phyloP scores from a whole-genome alignment of 2,888 invertebrate genomes.

The Callyntrura sp. region DNA sequence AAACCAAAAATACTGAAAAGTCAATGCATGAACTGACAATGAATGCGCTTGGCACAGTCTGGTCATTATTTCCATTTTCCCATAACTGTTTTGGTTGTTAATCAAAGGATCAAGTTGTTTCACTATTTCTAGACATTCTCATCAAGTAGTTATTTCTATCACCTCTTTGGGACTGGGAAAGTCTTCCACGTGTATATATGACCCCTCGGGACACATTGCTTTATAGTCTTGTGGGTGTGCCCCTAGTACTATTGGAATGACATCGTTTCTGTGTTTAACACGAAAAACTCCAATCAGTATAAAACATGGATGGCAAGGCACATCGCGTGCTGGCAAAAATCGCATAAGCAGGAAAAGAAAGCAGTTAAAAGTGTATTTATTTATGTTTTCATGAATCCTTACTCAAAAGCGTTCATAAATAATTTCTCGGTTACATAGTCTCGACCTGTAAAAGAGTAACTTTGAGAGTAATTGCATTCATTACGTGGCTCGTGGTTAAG shows the following conservation, averaged over 20 bases:
- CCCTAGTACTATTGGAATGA: constrained; percentile 82
- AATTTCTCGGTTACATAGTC: constrained; percentile 85
- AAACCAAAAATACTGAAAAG: too few relatives aligned
- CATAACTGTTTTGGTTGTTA: too few relatives aligned
- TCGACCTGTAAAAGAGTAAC: constrained; percentile 62
- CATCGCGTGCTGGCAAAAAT: too few relatives aligned
- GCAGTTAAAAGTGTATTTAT: neutral
- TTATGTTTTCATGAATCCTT: constrained; percentile 28
- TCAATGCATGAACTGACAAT: too few relatives aligned
- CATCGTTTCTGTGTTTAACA: constrained; percentile 76
- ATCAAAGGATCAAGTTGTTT: too few relatives aligned
- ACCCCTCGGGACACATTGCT: constrained; percentile 80
- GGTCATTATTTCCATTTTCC: too few relatives aligned
- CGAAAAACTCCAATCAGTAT: too few relatives aligned
- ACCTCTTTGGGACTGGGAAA: constrained; percentile 79
- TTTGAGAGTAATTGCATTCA: neutral
- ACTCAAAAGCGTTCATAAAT: constrained; percentile 84
- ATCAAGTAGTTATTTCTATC: too few relatives aligned
- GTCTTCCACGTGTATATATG: constrained; percentile 82
- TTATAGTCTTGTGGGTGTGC: constrained; percentile 83
- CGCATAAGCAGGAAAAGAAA: neutral
- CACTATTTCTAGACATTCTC: too few relatives aligned
- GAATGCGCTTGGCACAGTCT: too few relatives aligned
- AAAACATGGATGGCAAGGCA: neutral
- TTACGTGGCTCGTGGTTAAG: neutral